Evolutionary conservation across 2,888 invertebrate species (phyloP).

Genomic region (Ectemnius continuus): DNA sequence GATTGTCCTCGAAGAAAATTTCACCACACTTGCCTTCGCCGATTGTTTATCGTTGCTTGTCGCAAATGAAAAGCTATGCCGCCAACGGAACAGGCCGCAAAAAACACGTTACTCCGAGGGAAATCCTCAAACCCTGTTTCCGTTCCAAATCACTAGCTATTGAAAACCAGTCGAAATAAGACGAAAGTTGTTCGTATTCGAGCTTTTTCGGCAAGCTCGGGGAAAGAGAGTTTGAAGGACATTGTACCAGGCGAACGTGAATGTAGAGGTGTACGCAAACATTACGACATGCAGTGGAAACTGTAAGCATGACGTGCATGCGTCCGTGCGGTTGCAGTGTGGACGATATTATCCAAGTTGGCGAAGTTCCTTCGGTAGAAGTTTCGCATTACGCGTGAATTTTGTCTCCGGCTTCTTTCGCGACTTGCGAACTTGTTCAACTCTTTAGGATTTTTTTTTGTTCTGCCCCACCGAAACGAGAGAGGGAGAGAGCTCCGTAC

Average conservation of each 20-base stretch:
- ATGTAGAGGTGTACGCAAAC: slow-evolving; percentile 22
- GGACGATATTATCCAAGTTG: too few species aligned
- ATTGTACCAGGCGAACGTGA: slow-evolving; percentile 23
- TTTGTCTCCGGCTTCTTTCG: too few species aligned
- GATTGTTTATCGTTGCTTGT: slow-evolving; percentile 76
- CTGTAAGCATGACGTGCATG: slow-evolving; percentile 55
- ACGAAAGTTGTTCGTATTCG: too few species aligned
- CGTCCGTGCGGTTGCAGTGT: slow-evolving; percentile 31
- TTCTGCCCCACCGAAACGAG: too few species aligned
- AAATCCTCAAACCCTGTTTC: too few species aligned
- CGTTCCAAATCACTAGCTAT: too few species aligned
- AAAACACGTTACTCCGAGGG: slow-evolving; percentile 7
- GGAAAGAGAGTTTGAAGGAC: slow-evolving; percentile 26
- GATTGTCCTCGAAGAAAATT: slow-evolving; percentile 42
- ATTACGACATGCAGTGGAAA: slow-evolving; percentile 52
- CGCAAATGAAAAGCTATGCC: slow-evolving; percentile 36
- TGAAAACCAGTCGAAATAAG: too few species aligned
- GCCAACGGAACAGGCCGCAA: slow-evolving; percentile 21
- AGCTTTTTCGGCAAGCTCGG: background rate
- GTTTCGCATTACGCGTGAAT: too few species aligned
- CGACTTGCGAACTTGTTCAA: too few species aligned
- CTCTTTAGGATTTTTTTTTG: too few species aligned
- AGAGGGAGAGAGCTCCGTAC: too few species aligned
- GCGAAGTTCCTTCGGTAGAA: too few species aligned
- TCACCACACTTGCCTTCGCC: slow-evolving; percentile 77